These are phyloP conservation scores for Sminthurinus signatus DNA, from an alignment of 1,140 invertebrate genomes.

Conservation along the genomic window DNA sequence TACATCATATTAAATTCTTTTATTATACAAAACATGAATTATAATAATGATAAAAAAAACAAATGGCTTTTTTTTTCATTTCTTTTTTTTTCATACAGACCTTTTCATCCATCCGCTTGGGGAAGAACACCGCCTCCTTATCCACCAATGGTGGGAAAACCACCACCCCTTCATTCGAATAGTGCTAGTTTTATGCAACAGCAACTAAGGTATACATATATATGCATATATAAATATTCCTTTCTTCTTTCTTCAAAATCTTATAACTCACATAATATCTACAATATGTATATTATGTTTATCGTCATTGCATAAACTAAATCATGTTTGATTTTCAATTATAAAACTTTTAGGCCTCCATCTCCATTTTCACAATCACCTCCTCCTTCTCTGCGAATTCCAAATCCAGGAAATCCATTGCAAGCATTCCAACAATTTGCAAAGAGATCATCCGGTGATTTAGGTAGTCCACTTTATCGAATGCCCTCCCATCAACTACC, in stretches of 20 bases:
- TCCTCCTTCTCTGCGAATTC: conserved; percentile 32
- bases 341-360: no score
- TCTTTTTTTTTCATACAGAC: not conserved
- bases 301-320: no score
- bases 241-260: no score
- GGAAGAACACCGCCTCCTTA: conserved; percentile 21
- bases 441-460: conserved; percentile 13
- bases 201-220: conserved; percentile 27
- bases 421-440: conserved; percentile 37
- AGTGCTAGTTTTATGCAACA: conserved; percentile 24
- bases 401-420: conserved; percentile 32
- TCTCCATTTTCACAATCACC: conserved; percentile 5
- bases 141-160: conserved; percentile 32
- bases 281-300: no score
- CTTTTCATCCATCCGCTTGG: conserved; percentile 35
- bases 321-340: no score
- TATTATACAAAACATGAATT: no score
- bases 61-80: not conserved
- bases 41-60: no score
- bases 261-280: no score
- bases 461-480: conserved; percentile 19
- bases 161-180: conserved; percentile 33
- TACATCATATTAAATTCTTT: no score
- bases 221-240: no score
- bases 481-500: conserved; percentile 21